Evolutionary conservation across 2,888 invertebrate species (phyloP), one percentile per base, ranked within the genome.

Genomic region (Polyploca ridens): DNA sequence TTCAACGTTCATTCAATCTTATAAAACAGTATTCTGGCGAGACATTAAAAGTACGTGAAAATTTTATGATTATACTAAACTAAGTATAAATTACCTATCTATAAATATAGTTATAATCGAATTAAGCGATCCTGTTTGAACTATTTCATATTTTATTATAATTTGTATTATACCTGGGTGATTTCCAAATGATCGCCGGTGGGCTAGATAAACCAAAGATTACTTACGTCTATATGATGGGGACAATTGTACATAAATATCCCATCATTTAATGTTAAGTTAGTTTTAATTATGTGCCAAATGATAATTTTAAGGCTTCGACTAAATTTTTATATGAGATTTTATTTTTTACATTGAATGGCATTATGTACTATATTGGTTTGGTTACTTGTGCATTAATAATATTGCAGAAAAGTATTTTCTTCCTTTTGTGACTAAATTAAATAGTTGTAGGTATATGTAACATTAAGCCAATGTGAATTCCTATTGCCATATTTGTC

Each of bases 201-300:
- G 91, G 93, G 93, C 93, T 93, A 93, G 93, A 88, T 80, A 88
- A 93, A 94, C 93, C 93, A 94, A 93, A 94, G 91, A 93, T 88
- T 89, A 90, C 76, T 86, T 90, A 91, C 68, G 85, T 78, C 77
- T 68, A 72, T 66, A 74, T 73, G 91, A 86, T 86, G 90, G 66
- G 93, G 89, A 85, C 74, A 75, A 67, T 73, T 93, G 93, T 94
- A 92, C 73, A 93, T 93, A 90, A 82, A 73, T 71, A 72, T 84
- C 90, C 89, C 91, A 84, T 87, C 89, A 76, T 77, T 75, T 71
- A 65, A 68, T 59, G 76, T 83, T 83, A 78, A 66, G 78, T 84
- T 87, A 87, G 77, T 74, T 78, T 79, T 84, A 87, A 78, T 82
- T 87, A 83, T 83, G 89, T 90, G 92, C 90, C 91, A 91, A 91